Conservation (phyloP, 1,140 invertebrate genomes). For the Anadara kagoshimensis region DNA sequence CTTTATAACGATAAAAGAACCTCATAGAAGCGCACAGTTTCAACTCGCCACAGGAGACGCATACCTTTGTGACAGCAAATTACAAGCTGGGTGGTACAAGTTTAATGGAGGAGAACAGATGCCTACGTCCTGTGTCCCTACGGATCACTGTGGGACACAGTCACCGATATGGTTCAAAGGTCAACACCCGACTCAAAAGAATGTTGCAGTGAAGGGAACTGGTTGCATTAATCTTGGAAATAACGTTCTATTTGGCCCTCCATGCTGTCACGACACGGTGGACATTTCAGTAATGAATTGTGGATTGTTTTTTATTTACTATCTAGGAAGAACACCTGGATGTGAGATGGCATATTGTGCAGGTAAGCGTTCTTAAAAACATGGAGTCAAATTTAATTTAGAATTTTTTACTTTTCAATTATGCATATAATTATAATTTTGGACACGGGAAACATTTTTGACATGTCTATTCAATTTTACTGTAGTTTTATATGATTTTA, state of each 20-base stretch:
- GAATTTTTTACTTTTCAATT: too few relatives aligned
- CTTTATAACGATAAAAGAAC: conserved; percentile 23
- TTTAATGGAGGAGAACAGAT: conserved; percentile 38
- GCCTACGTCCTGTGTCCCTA: conserved; percentile 39
- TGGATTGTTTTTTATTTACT: conserved; percentile 42
- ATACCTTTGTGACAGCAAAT: conserved; percentile 39
- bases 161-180: conserved; percentile 51
- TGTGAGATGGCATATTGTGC: conserved; percentile 51
- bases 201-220: conserved; percentile 28
- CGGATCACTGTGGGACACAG: conserved; percentile 50
- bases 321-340: conserved; percentile 24
- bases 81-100: conserved; percentile 42
- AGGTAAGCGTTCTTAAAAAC: too few relatives aligned
- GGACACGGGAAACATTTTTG: too few relatives aligned
- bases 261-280: conserved; percentile 38
- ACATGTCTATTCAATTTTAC: too few relatives aligned
- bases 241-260: neutral
- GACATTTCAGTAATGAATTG: conserved; percentile 45
- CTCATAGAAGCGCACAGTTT: conserved; percentile 35
- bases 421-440: too few relatives aligned
- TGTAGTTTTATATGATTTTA: too few relatives aligned
- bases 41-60: conserved; percentile 28
- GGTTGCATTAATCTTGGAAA: conserved; percentile 31
- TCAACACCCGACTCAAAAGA: conserved; percentile 10
- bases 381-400: too few relatives aligned